Percentiles rank a stretch among this genome's conserved stretches.
phyloP scores from a whole-genome alignment of 1,140 invertebrate species.

The Frieseomelitta varia region DNA sequence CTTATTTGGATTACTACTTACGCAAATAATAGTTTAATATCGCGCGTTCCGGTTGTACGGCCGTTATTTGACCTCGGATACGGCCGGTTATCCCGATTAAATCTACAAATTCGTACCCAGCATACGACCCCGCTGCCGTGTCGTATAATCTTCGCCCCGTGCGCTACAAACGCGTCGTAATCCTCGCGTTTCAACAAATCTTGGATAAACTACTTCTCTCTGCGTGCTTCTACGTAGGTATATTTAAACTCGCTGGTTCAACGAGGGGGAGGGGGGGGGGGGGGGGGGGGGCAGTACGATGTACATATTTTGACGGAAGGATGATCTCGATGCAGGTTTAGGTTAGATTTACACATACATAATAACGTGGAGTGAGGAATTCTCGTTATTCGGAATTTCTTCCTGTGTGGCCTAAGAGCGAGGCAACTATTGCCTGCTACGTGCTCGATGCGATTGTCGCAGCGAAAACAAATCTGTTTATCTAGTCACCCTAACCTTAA shows the following conservation, averaged over 20 bases:
- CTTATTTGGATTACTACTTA: constrained; percentile 49
- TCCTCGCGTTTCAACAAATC: background rate
- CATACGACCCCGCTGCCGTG: background rate
- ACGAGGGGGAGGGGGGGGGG: no score
- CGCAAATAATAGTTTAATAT: constrained; percentile 53
- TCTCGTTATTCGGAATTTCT: no score
- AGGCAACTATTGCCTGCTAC: no score
- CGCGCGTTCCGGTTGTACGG: constrained; percentile 15
- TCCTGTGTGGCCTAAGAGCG: no score
- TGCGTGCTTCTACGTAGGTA: background rate
- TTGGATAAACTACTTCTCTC: background rate
- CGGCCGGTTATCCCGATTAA: constrained; percentile 27
- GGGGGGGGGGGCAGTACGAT: no score
- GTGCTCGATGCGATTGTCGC: no score
- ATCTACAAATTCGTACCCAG: constrained; percentile 26
- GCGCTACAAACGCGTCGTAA: background rate
- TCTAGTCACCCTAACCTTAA: no score
- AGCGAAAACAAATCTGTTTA: no score
- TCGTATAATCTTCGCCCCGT: background rate
- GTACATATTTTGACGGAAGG: background rate
- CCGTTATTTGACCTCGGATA: constrained; percentile 46
- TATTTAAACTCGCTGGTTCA: background rate
- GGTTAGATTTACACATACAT: no score
- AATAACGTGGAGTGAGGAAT: no score
- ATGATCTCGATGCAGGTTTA: background rate